Conservation (phyloP, 1,140 invertebrate genomes). For the Drosophila ambigua region DNA sequence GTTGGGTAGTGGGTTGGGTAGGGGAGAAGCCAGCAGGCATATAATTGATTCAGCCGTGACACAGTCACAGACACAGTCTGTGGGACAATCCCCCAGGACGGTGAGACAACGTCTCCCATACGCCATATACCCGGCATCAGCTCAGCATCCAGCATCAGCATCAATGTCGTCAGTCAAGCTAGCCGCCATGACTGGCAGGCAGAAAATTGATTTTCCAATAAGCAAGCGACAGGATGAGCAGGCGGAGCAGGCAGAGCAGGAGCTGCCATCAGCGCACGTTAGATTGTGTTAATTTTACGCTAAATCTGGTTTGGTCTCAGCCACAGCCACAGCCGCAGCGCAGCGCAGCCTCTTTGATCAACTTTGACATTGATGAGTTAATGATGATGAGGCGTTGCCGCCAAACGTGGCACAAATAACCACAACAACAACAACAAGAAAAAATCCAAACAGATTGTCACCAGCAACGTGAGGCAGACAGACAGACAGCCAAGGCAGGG, state of each 20-base stretch:
- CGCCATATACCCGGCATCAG: conserved; percentile 12
- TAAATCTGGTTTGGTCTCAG: conserved; percentile 71
- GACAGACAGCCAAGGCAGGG: neutral
- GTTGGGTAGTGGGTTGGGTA: neutral
- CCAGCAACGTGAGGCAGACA: conserved; percentile 5
- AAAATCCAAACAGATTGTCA: conserved; percentile 61
- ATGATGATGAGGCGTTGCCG: conserved; percentile 67
- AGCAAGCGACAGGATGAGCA: conserved; percentile 22
- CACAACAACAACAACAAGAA: conserved; percentile 19
- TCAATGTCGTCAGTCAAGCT: conserved; percentile 34
- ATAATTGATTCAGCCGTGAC: conserved; percentile 73
- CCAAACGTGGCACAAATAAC: conserved; percentile 21
- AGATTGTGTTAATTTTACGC: conserved; percentile 81
- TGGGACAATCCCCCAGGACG: conserved; percentile 2
- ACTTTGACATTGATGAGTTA: conserved; percentile 81
- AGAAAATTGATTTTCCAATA: conserved; percentile 76
- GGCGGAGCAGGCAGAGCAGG: neutral
- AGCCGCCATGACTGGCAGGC: conserved; percentile 43
- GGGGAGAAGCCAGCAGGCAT: conserved; percentile 40
- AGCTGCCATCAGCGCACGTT: conserved; percentile 40
- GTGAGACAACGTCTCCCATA: conserved; percentile 9
- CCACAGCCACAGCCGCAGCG: conserved; percentile 25
- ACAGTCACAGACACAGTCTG: conserved; percentile 38
- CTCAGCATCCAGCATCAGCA: too few species aligned
- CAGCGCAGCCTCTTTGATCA: conserved; percentile 65